Conservation (phyloP, 2,888 invertebrate species). For the Coleophora deauratella region DNA sequence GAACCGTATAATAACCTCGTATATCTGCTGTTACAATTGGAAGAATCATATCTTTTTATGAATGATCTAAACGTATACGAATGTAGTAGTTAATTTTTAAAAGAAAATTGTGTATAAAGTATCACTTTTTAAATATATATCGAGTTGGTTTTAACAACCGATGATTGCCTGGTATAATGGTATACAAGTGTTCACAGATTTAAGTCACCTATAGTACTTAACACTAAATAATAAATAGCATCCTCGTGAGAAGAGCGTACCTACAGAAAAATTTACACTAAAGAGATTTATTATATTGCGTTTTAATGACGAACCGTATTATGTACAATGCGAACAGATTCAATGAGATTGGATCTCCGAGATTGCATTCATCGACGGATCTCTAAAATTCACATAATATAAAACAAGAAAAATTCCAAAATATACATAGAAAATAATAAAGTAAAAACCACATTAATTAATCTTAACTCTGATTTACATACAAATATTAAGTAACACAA, state of each 20-base stretch:
- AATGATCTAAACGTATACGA: slow-evolving; percentile 81
- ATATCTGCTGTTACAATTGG: slow-evolving; percentile 67
- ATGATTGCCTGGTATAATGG: slow-evolving; percentile 61
- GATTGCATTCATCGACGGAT: slow-evolving; percentile 59
- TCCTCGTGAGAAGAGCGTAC: slow-evolving; percentile 55
- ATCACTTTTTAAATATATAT: slow-evolving; percentile 55
- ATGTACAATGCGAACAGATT: slow-evolving; percentile 52
- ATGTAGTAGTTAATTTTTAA: slow-evolving; percentile 73
- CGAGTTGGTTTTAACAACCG: slow-evolving; percentile 50
- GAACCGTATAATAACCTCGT: slow-evolving; percentile 68
- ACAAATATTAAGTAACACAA: slow-evolving; percentile 62
- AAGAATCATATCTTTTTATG: slow-evolving; percentile 56
- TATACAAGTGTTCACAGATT: slow-evolving; percentile 70
- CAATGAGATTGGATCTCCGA: slow-evolving; percentile 69
- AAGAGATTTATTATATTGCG: slow-evolving; percentile 64
- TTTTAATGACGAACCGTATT: slow-evolving; percentile 43
- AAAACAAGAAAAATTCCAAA: slow-evolving; percentile 41
- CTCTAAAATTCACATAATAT: slow-evolving; percentile 39
- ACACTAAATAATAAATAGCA: slow-evolving; percentile 72
- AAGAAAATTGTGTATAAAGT: slow-evolving; percentile 59
- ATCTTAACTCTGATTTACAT: slow-evolving; percentile 64
- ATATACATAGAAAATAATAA: slow-evolving; percentile 56
- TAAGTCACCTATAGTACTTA: slow-evolving; percentile 62
- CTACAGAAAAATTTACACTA: slow-evolving; percentile 69
- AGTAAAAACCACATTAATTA: slow-evolving; percentile 45